phyloP scores from a whole-genome alignment of 2,113 vertebrate genomes.

The Amia ocellicauda region DNA sequence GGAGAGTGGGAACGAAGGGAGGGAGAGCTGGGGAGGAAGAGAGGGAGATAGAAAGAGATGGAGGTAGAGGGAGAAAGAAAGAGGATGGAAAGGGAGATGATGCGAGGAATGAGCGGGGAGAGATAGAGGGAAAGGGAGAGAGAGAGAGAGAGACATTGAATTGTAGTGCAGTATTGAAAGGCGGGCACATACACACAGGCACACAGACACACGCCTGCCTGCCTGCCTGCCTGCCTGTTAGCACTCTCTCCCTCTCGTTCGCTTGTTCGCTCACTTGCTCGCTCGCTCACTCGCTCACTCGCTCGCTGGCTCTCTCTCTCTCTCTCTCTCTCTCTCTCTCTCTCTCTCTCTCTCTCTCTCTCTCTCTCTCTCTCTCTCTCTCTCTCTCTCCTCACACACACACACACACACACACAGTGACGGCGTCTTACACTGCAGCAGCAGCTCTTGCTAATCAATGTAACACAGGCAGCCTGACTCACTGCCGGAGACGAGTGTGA shows the following conservation, averaged over 20 bases:
- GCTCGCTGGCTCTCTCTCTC: too few relatives aligned
- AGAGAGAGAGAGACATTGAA: conserved; percentile 35
- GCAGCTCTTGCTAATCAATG: conserved; percentile 80
- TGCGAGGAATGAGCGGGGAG: conserved; percentile 28
- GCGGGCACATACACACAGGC: conserved; percentile 27
- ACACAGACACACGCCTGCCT: too few relatives aligned
- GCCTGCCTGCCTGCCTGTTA: conserved; percentile 55
- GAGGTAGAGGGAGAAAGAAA: conserved; percentile 24
- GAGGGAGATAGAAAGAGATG: conserved; percentile 27
- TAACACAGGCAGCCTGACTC: conserved; percentile 77
- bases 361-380: conserved; percentile 27
- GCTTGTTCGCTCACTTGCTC: too few relatives aligned
- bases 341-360: conserved; percentile 1
- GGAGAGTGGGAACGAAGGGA: conserved; percentile 85
- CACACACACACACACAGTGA: conserved; percentile 19
- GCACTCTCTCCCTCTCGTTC: conserved; percentile 61
- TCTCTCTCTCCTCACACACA: conserved; percentile 37
- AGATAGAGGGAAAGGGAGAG: conserved; percentile 28
- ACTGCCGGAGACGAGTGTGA: conserved; percentile 65
- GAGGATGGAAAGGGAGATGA: conserved; percentile 25
- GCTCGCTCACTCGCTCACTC: too few relatives aligned
- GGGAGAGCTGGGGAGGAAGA: conserved; percentile 75
- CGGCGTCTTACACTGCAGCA: conserved; percentile 68
- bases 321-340: conserved; percentile 17
- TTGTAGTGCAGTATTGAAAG: conserved; percentile 51